Evolutionary conservation across 2,888 invertebrate species (phyloP).

Genomic region (Azorinus chamasolen): DNA sequence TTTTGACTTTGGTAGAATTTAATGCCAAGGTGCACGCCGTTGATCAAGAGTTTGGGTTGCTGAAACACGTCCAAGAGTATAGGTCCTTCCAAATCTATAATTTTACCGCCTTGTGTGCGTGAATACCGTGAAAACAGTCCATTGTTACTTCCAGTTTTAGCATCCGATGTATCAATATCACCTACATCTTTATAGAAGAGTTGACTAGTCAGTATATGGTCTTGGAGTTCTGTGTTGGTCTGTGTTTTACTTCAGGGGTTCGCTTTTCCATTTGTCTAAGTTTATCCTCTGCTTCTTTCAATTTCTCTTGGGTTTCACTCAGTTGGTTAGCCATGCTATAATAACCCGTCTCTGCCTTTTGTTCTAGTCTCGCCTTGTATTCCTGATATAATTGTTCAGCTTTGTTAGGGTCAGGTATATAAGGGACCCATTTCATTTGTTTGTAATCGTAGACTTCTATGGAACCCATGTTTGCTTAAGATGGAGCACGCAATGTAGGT

Average conservation of each 20-base stretch:
- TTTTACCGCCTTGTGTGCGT: conserved; percentile 29
- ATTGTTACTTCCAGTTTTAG: conserved; percentile 33
- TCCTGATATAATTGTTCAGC: no score
- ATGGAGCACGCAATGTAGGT: conserved; percentile 15
- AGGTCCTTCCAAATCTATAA: conserved; percentile 46
- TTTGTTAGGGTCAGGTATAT: conserved; percentile 20
- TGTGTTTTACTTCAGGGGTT: no score
- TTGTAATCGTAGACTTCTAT: conserved; percentile 30
- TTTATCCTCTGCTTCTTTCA: not conserved
- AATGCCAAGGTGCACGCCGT: conserved; percentile 39
- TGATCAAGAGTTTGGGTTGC: conserved; percentile 40
- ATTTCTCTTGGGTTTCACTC: not conserved
- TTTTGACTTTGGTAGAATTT: conserved; percentile 47
- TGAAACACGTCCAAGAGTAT: conserved; percentile 39
- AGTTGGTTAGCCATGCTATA: conserved; percentile 4
- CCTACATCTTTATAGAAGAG: conserved; percentile 44
- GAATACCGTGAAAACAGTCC: conserved; percentile 23
- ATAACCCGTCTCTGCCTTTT: conserved; percentile 8
- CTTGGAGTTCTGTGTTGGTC: conserved; percentile 10
- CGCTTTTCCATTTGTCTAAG: no score
- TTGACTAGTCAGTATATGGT: conserved; percentile 11
- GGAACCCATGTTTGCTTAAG: conserved; percentile 28
- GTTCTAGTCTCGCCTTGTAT: not conserved
- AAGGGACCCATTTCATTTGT: conserved; percentile 29
- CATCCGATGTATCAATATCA: conserved; percentile 25